Conservation (phyloP, 2,797 vertebrate genomes). For the Mus spretus region DNA sequence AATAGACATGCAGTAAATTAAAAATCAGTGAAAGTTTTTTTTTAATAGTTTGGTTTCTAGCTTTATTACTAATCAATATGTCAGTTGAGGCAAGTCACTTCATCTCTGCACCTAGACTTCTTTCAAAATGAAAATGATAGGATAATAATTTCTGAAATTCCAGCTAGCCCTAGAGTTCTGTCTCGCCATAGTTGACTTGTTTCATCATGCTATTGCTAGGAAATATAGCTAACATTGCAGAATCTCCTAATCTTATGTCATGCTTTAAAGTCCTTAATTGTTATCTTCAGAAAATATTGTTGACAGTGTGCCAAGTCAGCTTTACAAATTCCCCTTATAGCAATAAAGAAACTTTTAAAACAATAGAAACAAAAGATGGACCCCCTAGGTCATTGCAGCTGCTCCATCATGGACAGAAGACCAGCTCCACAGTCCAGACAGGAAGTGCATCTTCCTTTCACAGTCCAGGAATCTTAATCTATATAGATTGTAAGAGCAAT, state of each 20-base stretch:
- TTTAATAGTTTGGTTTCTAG: conserved; percentile 69
- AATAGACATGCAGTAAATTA: conserved; percentile 55
- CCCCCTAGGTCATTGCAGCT: neutral
- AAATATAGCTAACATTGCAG: conserved; percentile 79
- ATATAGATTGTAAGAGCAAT: neutral
- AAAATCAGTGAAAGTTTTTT: conserved; percentile 65
- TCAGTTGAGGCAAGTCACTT: conserved; percentile 69
- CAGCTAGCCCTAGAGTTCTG: conserved; percentile 78
- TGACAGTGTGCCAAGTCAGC: conserved; percentile 80
- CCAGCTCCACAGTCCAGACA: too few species aligned
- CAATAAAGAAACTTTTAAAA: neutral
- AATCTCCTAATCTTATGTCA: conserved; percentile 81
- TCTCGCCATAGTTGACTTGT: conserved; percentile 81
- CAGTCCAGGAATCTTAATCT: neutral
- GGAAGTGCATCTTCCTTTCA: neutral
- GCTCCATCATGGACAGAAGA: too few species aligned
- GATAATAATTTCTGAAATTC: conserved; percentile 69
- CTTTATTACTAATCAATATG: conserved; percentile 76
- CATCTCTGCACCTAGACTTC: conserved; percentile 72
- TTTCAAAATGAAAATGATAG: conserved; percentile 68
- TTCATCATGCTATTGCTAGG: conserved; percentile 78
- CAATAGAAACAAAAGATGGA: neutral
- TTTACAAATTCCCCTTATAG: conserved; percentile 84
- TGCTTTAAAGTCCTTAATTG: conserved; percentile 81
- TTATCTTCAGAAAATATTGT: conserved; percentile 81